phyloP scores from a whole-genome alignment of 2,113 vertebrate species.

The Bostrychus sinensis region DNA sequence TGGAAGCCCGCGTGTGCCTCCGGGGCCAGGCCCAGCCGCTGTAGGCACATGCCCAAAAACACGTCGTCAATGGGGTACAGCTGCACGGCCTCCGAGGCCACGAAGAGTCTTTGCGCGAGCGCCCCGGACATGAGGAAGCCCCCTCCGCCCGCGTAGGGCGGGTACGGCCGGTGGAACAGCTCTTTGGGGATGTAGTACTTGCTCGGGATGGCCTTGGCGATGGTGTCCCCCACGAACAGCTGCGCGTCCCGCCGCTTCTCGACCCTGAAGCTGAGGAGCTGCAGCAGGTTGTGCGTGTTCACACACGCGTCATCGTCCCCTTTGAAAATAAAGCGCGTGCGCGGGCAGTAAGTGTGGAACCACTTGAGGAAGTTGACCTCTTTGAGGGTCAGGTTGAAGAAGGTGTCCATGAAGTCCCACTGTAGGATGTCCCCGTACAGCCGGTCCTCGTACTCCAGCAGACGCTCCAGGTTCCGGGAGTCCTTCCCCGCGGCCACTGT shows the following conservation, averaged over 20 bases:
- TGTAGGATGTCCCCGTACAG: slow-evolving; percentile 84
- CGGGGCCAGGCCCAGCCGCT: slow-evolving; percentile 70
- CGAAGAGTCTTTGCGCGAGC: slow-evolving; percentile 68
- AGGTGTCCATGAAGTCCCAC: slow-evolving; percentile 87
- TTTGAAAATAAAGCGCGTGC: slow-evolving; percentile 81
- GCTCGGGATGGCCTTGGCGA: slow-evolving; percentile 82
- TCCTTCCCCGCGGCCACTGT: slow-evolving; percentile 77
- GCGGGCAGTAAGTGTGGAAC: slow-evolving; percentile 79
- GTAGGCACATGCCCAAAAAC: slow-evolving; percentile 86
- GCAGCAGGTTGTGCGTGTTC: slow-evolving; percentile 82
- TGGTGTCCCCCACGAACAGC: slow-evolving; percentile 86
- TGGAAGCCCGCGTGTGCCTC: slow-evolving; percentile 81
- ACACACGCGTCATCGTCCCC: slow-evolving; percentile 88
- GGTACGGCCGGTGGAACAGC: slow-evolving; percentile 78
- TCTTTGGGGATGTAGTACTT: slow-evolving; percentile 86
- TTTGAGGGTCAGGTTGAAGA: slow-evolving; percentile 84
- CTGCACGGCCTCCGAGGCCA: slow-evolving; percentile 74
- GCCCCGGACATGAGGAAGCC: slow-evolving; percentile 82
- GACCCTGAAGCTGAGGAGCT: slow-evolving; percentile 72
- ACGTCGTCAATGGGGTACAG: slow-evolving; percentile 90
- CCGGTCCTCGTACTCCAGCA: slow-evolving; percentile 81
- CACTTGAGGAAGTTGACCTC: slow-evolving; percentile 85
- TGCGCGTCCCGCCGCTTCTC: slow-evolving; percentile 54
- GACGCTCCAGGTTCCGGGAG: slow-evolving; percentile 78
- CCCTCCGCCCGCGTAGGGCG: slow-evolving; percentile 83